Percentiles rank a stretch among this genome's conserved stretches.
Conservation (phyloP, 1,140 invertebrate species). For the Philotrypesis tridentata region DNA sequence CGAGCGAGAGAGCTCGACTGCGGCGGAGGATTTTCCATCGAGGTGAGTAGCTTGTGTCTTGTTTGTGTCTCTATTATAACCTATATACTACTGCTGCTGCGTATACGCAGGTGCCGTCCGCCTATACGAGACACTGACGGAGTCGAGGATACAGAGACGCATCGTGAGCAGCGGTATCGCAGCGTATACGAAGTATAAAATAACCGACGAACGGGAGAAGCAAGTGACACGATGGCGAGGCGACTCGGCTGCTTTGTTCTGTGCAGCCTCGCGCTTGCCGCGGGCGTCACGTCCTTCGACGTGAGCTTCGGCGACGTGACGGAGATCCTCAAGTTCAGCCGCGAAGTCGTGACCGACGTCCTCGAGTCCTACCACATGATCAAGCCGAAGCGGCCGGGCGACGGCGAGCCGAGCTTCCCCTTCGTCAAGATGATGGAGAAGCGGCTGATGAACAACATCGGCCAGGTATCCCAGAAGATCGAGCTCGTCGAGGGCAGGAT, state of each 20-base stretch:
- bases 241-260: background rate
- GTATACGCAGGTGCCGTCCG: too few species aligned
- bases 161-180: too few species aligned
- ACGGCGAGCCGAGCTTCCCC: constrained; percentile 75
- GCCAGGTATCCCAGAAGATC: constrained; percentile 62
- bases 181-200: too few species aligned
- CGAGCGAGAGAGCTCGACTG: background rate
- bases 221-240: background rate
- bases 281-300: constrained; percentile 47
- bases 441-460: constrained; percentile 72
- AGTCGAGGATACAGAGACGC: too few species aligned
- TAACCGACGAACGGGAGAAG: background rate
- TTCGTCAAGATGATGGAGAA: constrained; percentile 75
- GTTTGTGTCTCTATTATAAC: background rate
- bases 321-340: constrained; percentile 77
- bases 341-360: constrained; percentile 76
- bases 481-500: constrained; percentile 60
- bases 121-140: too few species aligned
- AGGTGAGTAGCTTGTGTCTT: too few species aligned
- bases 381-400: constrained; percentile 53
- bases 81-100: background rate
- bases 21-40: constrained; percentile 22
- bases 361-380: constrained; percentile 79
- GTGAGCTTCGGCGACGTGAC: constrained; percentile 75
- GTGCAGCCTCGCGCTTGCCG: constrained; percentile 37